Evolutionary conservation across 2,888 invertebrate genomes (phyloP).

Genomic region (Pristionchus arcanus): DNA sequence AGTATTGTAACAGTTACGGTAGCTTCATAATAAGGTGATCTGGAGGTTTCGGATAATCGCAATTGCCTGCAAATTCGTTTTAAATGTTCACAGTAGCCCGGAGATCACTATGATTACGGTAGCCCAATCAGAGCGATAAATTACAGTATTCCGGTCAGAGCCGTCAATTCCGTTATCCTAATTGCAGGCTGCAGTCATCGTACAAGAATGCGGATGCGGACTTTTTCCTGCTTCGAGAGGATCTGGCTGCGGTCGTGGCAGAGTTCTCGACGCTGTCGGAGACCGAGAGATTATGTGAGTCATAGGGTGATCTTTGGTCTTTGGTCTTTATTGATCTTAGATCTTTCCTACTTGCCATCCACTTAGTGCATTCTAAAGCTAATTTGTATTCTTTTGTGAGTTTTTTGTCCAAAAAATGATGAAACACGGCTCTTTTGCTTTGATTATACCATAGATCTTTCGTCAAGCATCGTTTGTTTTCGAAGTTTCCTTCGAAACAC

Average conservation of each 20-base stretch:
- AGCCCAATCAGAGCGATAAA: neutral
- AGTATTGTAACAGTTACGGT: neutral
- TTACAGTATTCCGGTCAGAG: slow-evolving; percentile 2
- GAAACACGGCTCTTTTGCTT: neutral
- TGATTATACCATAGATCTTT: neutral
- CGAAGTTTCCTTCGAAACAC: neutral
- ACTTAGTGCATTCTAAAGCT: no score
- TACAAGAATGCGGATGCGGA: slow-evolving; percentile 59
- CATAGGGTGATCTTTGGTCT: neutral
- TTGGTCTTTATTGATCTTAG: neutral
- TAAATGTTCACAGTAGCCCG: no score
- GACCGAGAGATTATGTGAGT: slow-evolving; percentile 44
- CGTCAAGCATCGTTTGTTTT: neutral
- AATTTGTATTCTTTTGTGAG: no score
- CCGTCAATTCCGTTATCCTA: neutral
- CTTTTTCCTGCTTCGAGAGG: slow-evolving; percentile 61
- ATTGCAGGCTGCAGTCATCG: slow-evolving; percentile 59
- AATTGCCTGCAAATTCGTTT: no score
- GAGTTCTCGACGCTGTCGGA: slow-evolving; percentile 59
- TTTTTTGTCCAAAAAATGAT: neutral
- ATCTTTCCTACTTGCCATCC: no score
- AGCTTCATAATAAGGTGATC: no score
- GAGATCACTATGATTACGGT: no score
- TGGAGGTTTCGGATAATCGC: no score
- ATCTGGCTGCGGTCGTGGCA: slow-evolving; percentile 60